phyloP scores from a whole-genome alignment of 2,113 vertebrate genomes.

The Lasiurus cinereus region DNA sequence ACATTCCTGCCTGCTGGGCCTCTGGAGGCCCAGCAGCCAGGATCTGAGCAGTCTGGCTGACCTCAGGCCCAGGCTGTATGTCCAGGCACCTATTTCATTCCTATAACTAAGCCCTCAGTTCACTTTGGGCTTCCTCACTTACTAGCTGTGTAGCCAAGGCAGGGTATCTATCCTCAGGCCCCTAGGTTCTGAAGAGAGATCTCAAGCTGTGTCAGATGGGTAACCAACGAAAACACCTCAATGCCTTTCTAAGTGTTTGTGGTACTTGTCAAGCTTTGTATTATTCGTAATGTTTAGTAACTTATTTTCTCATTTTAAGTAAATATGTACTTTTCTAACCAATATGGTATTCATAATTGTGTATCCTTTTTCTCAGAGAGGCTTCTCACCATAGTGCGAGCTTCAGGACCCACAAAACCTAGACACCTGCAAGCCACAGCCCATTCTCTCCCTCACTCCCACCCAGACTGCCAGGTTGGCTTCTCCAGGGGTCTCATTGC shows the following conservation, averaged over 20 bases:
- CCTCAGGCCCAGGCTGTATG: background rate
- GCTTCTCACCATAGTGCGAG: background rate
- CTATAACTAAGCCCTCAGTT: background rate
- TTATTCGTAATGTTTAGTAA: background rate
- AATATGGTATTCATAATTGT: background rate
- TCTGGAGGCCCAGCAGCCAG: background rate
- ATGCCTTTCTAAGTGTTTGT: background rate
- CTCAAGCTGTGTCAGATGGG: rapidly evolving
- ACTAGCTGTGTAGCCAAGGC: too few relatives aligned
- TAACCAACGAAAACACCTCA: background rate
- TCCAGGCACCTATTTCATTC: background rate
- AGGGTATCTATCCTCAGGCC: rapidly evolving
- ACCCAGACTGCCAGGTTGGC: background rate
- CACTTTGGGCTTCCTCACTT: rapidly evolving
- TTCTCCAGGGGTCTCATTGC: rapidly evolving
- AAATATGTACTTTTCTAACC: background rate
- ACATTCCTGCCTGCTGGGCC: background rate
- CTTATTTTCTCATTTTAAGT: background rate
- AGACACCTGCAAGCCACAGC: rapidly evolving
- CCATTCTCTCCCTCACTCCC: background rate
- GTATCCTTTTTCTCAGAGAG: background rate
- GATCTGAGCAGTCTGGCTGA: rapidly evolving
- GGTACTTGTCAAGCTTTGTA: background rate
- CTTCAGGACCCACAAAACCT: background rate
- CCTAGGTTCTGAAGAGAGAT: background rate